A percentile compares a stretch with the other conserved stretches of the same genome.
phyloP scores from a whole-genome alignment of 2,888 invertebrate species.

The Hofmannophila pseudospretella region DNA sequence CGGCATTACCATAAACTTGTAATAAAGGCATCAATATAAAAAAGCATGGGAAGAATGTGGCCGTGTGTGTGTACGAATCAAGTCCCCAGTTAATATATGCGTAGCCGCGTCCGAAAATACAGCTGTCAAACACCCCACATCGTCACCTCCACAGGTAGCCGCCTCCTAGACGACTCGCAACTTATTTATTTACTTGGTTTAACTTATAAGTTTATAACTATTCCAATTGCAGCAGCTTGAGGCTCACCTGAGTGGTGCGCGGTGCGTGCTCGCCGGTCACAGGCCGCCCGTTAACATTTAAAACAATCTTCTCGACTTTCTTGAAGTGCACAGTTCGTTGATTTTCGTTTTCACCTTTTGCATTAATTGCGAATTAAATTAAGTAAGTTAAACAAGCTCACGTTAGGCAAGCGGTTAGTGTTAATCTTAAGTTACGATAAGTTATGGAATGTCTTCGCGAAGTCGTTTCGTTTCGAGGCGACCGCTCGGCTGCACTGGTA shows the following conservation, averaged over 20 bases:
- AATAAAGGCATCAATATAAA: not conserved
- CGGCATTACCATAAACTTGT: not conserved
- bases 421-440: slow-evolving; percentile 30
- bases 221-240: no score
- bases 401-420: slow-evolving; percentile 42
- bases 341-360: slow-evolving; percentile 46
- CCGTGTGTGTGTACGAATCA: slow-evolving; percentile 13
- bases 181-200: slow-evolving; percentile 1
- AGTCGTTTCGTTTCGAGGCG: slow-evolving; percentile 66
- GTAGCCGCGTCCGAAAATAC: slow-evolving; percentile 38
- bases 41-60: slow-evolving; percentile 3
- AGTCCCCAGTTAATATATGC: slow-evolving; percentile 41
- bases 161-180: slow-evolving; percentile 8
- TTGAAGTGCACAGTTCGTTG: slow-evolving; percentile 45
- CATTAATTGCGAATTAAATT: slow-evolving; percentile 48
- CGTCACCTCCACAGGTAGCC: slow-evolving; percentile 20
- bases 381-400: slow-evolving; percentile 54
- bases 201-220: no score
- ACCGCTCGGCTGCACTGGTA: slow-evolving; percentile 60
- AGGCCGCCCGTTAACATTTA: slow-evolving; percentile 41
- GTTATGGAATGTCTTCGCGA: slow-evolving; percentile 39
- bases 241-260: slow-evolving; percentile 58
- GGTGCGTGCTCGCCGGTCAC: slow-evolving; percentile 25
- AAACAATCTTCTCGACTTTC: slow-evolving; percentile 22
- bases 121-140: slow-evolving; percentile 33